Base-by-base conservation (phyloP, 2,797 vertebrate genomes). In the Limosa lapponica region DNA sequence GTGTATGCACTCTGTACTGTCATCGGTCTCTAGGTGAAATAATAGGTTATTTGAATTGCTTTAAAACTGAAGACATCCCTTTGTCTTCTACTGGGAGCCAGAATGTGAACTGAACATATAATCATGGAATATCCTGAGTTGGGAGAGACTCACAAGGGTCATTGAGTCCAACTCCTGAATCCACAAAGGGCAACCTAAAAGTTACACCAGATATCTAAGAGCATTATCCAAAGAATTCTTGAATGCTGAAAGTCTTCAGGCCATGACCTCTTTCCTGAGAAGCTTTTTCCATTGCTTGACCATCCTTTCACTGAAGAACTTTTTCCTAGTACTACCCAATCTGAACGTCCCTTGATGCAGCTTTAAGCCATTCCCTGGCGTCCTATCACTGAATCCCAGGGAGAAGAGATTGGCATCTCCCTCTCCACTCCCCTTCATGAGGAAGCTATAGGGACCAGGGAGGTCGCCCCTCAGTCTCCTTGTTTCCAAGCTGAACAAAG, bases 321-420 rank as follows among this genome's bases (percentile, higher is more conserved):
- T 82, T 77, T 75, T 80, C 24, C 14, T 70, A 11, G 9, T 58
- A 4, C 10, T 87, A 1, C 65, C 15, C n/a, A 52, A 2, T 73
- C 28, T 77, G 78, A 69, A 25, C 43, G 66, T 57, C 27, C 6
- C 5, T 18, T 72, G 9, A 37, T 24, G 3, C 32, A 58, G 18
- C 48, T 79, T 89, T 67, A 71, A 91, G 39, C 22, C 13, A 8
- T 84, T 78, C 15, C 5, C 14, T 77, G 0, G 0, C 0, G 0
- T 77, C 44, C 18, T 87, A 0, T 64, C 32, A 34, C 19, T 73
- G 51, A 15, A 12, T 20, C 6, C 16, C 28, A 37, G 25, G 19
- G 19, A 78, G 48, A 70, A 73, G 70, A 88, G 43, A 28, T 72
- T 13, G 39, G 8, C 48, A 52, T 3, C 16, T 89, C 25, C 14